These are phyloP conservation scores for Thamnaconus septentrionalis DNA, from an alignment of 2,113 vertebrate species.

Conservation along the genomic window DNA sequence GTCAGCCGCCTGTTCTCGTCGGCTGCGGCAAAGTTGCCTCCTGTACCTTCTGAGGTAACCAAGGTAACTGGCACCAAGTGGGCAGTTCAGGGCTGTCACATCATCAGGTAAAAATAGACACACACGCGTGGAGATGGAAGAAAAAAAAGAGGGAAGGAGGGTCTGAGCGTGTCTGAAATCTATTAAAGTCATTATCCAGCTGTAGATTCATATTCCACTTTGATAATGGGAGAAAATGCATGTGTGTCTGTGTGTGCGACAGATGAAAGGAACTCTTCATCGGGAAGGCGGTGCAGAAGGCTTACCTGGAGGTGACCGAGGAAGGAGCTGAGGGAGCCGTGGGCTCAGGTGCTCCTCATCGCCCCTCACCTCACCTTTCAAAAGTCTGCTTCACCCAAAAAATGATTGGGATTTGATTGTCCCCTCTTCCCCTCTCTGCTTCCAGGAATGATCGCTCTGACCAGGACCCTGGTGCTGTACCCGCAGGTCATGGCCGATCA, in stretches of 20 bases:
- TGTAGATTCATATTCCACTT: no score
- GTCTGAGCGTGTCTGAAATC: no score
- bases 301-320: conserved; percentile 95
- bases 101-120: neutral
- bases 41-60: conserved; percentile 62
- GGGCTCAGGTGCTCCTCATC: conserved; percentile 83
- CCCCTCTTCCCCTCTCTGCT: conserved; percentile 18
- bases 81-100: conserved; percentile 39
- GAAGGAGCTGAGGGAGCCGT: conserved; percentile 94
- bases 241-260: conserved; percentile 12
- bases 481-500: conserved; percentile 97
- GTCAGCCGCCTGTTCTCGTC: conserved; percentile 20
- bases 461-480: conserved; percentile 92
- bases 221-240: no score
- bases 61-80: conserved; percentile 63
- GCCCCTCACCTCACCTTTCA: neutral
- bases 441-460: conserved; percentile 92
- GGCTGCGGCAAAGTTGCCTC: conserved; percentile 41
- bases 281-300: conserved; percentile 91
- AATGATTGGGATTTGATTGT: neutral
- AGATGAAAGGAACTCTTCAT: conserved; percentile 90
- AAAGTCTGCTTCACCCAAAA: neutral
- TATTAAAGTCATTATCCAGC: no score
- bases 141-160: neutral
- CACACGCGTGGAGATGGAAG: neutral